Evolutionary conservation across 1,140 invertebrate species (phyloP).

Genomic region (Macrosteles quadrilineatus): DNA sequence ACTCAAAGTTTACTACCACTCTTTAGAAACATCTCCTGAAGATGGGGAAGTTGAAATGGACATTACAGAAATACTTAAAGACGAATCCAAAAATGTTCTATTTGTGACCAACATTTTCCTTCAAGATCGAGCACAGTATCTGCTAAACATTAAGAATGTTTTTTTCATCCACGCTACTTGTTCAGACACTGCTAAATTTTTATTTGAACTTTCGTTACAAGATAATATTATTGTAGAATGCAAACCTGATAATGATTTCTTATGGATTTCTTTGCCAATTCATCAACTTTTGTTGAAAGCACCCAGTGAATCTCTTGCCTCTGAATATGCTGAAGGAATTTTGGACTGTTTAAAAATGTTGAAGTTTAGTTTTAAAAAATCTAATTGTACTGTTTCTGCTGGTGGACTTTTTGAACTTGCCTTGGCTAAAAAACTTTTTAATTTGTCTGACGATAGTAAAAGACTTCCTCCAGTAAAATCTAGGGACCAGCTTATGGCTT

Average conservation of each 20-base stretch:
- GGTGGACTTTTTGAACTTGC: conserved; percentile 6
- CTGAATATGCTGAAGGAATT: not conserved
- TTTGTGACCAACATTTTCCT: not conserved
- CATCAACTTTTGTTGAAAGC: not conserved
- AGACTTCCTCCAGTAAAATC: not conserved
- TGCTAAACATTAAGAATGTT: conserved; percentile 6
- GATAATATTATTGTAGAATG: not conserved
- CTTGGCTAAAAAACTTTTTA: conserved; percentile 1
- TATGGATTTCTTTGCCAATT: not conserved
- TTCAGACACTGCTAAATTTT: not conserved
- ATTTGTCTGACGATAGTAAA: not conserved
- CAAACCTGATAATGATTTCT: not conserved
- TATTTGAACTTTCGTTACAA: not conserved
- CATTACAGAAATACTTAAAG: not conserved
- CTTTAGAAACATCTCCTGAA: not conserved
- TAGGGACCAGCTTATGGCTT: not conserved
- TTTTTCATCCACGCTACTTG: not conserved
- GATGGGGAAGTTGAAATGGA: not conserved
- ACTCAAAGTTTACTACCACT: not conserved
- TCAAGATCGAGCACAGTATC: not conserved
- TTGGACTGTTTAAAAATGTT: conserved; percentile 23
- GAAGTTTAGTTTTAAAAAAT: not conserved
- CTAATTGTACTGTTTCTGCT: not conserved
- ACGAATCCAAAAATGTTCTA: not conserved
- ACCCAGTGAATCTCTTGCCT: not conserved